Base-by-base conservation (phyloP, 2,797 vertebrate genomes). In the Gorsachius magnificus region DNA sequence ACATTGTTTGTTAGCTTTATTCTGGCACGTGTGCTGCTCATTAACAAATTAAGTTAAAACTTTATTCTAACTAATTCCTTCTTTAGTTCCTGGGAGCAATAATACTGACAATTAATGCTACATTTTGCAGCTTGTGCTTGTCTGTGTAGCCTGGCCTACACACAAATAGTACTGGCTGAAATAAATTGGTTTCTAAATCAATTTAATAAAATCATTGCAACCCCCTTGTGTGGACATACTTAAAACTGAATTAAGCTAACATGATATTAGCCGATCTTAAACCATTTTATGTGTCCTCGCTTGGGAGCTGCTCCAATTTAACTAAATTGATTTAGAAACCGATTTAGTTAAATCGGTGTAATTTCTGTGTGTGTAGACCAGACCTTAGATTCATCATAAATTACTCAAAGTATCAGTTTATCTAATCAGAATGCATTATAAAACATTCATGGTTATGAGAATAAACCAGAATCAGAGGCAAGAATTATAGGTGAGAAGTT, bases 201-300 rank as follows among this genome's bases (percentile, higher is more conserved):
- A 85, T 92, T 91, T 85, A 87, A 91, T 96, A 86, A 95, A 95
- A 77, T 82, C 74, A 86, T 51, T 95, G 91, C 80, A 81, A 81
- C 68, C 89, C 83, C 54, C 69, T 86, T 94, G 69, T 86, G 82
- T 1, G 18, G 87, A 46, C 77, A 66, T 86, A 88, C 76, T 94
- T 93, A 90, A 91, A 95, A 88, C 36, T 93, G 91, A 95, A 71
- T 93, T 92, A 96, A 88, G 69, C 85, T 95, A 96, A 90, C 65
- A 81, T 64, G 29, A 45, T 95, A 86, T 88, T 72, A 95, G 50
- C 91, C 65, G 41, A 75, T 91, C 54, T 88, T 94, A 94, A 96
- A 94, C 58, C 72, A 86, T 78, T 95, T 83, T 90, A 36, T 69
- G 16, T 72, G 76, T 70, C 86, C 82, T 96, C 5, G 0, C 91